Conservation (phyloP, 1,140 invertebrate genomes). For the Drosophila setifemur region DNA sequence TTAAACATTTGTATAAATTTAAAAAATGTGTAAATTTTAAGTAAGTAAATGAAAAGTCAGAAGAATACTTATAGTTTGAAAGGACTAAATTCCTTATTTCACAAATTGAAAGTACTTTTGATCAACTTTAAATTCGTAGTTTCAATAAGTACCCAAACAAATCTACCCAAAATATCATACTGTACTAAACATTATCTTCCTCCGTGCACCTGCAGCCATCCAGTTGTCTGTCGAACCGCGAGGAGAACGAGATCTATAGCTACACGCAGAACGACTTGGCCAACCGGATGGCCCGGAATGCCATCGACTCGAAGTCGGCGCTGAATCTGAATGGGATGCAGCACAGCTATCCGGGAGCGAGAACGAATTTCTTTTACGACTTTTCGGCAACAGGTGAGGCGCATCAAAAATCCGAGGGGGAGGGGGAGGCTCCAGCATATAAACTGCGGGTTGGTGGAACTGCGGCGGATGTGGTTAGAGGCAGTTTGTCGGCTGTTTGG, state of each 20-base stretch:
- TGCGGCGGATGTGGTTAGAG: slow-evolving; percentile 27
- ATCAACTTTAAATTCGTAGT: too few relatives aligned
- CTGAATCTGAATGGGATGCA: slow-evolving; percentile 81
- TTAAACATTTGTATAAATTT: too few relatives aligned
- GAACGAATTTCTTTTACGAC: slow-evolving; percentile 82
- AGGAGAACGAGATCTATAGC: slow-evolving; percentile 96
- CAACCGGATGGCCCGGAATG: slow-evolving; percentile 78
- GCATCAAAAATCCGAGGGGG: not conserved
- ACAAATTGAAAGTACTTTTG: too few relatives aligned
- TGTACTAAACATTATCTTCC: not conserved
- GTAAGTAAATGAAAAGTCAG: too few relatives aligned
- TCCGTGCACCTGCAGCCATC: slow-evolving; percentile 86
- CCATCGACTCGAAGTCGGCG: slow-evolving; percentile 81
- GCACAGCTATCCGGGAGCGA: slow-evolving; percentile 78
- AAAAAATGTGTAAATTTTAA: too few relatives aligned
- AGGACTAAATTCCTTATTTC: too few relatives aligned
- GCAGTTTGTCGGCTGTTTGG: slow-evolving; percentile 59
- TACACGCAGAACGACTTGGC: slow-evolving; percentile 84
- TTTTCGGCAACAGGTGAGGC: slow-evolving; percentile 80
- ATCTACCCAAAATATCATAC: too few relatives aligned
- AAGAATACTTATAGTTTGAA: too few relatives aligned
- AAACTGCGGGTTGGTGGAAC: not conserved
- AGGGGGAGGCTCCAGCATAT: too few relatives aligned
- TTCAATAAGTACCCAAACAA: too few relatives aligned
- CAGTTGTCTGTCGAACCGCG: slow-evolving; percentile 94